These are phyloP conservation scores for Drosophila insularis DNA, from an alignment of 1,140 invertebrate species.

Conservation along the genomic window DNA sequence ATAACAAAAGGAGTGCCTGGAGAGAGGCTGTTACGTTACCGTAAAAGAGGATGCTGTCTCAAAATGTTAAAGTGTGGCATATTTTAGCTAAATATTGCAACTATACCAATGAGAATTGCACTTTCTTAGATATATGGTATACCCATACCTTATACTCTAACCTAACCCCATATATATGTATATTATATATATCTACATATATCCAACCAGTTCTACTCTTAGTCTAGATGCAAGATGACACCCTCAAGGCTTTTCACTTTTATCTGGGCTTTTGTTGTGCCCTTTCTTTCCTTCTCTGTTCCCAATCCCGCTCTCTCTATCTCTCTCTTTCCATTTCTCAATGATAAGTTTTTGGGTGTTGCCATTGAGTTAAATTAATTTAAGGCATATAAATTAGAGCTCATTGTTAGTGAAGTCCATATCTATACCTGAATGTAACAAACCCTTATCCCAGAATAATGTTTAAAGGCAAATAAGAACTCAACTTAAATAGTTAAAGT, in stretches of 20 bases:
- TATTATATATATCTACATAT: slow-evolving; percentile 1
- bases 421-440: slow-evolving; percentile 1
- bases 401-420: slow-evolving; percentile 51
- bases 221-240: not conserved
- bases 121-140: slow-evolving; percentile 40
- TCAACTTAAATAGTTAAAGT: not conserved
- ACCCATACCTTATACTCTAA: slow-evolving; percentile 1
- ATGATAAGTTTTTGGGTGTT: slow-evolving; percentile 64
- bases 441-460: not conserved
- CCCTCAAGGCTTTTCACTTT: slow-evolving; percentile 33
- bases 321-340: slow-evolving; percentile 14
- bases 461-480: not conserved
- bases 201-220: not conserved
- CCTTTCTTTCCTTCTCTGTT: not conserved
- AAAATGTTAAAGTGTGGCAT: slow-evolving; percentile 68
- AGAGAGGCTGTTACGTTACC: slow-evolving; percentile 1
- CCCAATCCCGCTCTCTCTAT: not conserved
- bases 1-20: slow-evolving; percentile 43
- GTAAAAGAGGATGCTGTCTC: slow-evolving; percentile 31
- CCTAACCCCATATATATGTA: not conserved
- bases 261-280: not conserved
- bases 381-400: slow-evolving; percentile 69
- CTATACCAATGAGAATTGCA: slow-evolving; percentile 66
- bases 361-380: slow-evolving; percentile 62
- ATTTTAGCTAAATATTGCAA: slow-evolving; percentile 77